Percentiles rank a stretch among this genome's conserved stretches.
Conservation (phyloP, 2,797 vertebrate genomes). For the Myotis daubentonii region DNA sequence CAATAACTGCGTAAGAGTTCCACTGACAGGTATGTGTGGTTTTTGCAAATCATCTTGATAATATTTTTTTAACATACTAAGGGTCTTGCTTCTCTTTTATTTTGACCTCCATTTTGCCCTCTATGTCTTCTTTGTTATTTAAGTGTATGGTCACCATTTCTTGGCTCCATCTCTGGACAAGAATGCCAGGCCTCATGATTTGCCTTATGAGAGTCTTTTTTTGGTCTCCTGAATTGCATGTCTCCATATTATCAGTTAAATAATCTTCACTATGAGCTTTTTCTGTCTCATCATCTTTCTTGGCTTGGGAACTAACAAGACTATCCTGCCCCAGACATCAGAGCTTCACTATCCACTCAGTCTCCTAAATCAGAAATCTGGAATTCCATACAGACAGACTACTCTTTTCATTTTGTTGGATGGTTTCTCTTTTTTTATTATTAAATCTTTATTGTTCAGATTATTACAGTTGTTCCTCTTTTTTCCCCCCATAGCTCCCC, state of each 20-base stretch:
- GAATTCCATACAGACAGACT: neutral
- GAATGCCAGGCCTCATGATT: slow-evolving; percentile 59
- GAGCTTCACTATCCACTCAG: neutral
- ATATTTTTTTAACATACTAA: neutral
- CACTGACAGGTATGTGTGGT: neutral
- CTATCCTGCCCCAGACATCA: neutral
- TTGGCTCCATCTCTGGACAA: slow-evolving; percentile 66
- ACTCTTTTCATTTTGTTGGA: neutral
- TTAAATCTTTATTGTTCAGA: too few relatives aligned
- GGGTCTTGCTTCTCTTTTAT: neutral
- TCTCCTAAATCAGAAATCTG: neutral
- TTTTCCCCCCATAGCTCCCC: too few relatives aligned
- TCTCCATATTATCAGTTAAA: neutral
- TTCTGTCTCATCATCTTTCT: neutral
- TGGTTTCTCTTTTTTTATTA: neutral
- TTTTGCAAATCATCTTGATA: neutral
- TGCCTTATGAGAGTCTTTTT: neutral
- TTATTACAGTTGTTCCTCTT: too few relatives aligned
- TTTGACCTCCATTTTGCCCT: neutral
- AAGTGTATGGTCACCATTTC: neutral
- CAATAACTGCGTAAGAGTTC: neutral
- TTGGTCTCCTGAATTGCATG: neutral
- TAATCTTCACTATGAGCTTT: neutral
- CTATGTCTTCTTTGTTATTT: neutral
- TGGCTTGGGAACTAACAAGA: slow-evolving; percentile 65